phyloP scores from a whole-genome alignment of 2,113 vertebrate species.

The Mola mola region DNA sequence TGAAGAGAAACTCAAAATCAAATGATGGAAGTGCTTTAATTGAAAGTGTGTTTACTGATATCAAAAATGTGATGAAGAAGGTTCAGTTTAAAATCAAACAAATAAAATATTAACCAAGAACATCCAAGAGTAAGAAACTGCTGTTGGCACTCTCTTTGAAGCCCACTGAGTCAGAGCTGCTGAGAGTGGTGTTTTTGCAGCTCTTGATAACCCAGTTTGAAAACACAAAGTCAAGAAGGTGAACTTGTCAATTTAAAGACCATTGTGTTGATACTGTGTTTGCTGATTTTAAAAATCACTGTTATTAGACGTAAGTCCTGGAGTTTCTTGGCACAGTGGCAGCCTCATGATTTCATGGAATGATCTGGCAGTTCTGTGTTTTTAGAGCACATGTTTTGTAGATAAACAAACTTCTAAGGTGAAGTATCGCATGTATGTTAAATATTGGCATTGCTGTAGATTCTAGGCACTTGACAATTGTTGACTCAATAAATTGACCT shows the following conservation, averaged over 20 bases:
- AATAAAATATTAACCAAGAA: constrained; percentile 71
- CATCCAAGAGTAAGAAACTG: constrained; percentile 58
- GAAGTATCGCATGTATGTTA: constrained; percentile 16
- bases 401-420: constrained; percentile 33
- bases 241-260: constrained; percentile 30
- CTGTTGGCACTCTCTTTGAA: constrained; percentile 72
- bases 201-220: constrained; percentile 59
- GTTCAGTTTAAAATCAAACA: constrained; percentile 66
- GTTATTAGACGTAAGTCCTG: constrained; percentile 4
- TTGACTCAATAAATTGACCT: too few species aligned
- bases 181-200: constrained; percentile 47
- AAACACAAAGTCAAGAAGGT: constrained; percentile 60
- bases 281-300: constrained; percentile 21
- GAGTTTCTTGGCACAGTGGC: constrained; percentile 11
- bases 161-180: constrained; percentile 56
- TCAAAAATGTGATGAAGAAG: constrained; percentile 36
- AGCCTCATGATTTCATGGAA: constrained; percentile 43
- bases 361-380: constrained; percentile 12
- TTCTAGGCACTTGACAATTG: too few species aligned
- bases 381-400: too few species aligned
- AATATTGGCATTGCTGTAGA: too few species aligned
- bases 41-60: constrained; percentile 44
- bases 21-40: constrained; percentile 26
- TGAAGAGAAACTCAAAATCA: constrained; percentile 3
- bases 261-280: constrained; percentile 18